Conservation (phyloP, 2,113 vertebrate species). For the Diadophis punctatus region DNA sequence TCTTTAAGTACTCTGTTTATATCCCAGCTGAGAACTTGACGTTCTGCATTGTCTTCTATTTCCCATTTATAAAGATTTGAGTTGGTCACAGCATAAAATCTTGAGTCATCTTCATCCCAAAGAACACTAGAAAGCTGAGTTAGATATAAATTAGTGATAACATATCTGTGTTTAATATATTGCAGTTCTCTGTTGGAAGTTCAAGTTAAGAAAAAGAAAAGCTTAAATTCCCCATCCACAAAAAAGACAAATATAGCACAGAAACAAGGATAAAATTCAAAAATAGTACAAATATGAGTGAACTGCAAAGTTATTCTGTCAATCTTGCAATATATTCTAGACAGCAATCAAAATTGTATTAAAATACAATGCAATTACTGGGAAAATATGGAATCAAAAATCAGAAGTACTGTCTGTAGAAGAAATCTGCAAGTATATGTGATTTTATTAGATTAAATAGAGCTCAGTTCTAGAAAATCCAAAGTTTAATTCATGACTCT, state of each 20-base stretch:
- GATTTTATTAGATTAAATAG: neutral
- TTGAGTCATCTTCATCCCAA: slow-evolving; percentile 74
- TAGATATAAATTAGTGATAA: slow-evolving; percentile 18
- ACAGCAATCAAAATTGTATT: neutral
- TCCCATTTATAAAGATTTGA: slow-evolving; percentile 88
- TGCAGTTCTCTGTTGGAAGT: neutral
- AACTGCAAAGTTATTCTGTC: neutral
- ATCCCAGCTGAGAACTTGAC: slow-evolving; percentile 85
- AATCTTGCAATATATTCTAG: neutral
- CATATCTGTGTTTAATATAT: neutral
- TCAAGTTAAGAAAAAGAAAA: neutral
- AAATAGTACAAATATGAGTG: neutral
- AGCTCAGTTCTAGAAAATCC: neutral
- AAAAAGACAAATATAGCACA: neutral
- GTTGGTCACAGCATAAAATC: slow-evolving; percentile 83
- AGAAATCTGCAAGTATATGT: neutral
- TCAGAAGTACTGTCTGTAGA: neutral
- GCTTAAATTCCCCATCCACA: neutral
- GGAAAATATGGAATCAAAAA: neutral
- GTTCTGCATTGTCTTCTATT: slow-evolving; percentile 81
- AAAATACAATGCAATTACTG: neutral
- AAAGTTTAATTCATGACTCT: neutral
- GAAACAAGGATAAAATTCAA: neutral
- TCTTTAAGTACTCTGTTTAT: slow-evolving; percentile 76
- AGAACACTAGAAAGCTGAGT: slow-evolving; percentile 82